Percentiles rank a stretch among this genome's conserved stretches.
Evolutionary conservation across 2,797 vertebrate species (phyloP).

Genomic region (Acanthis flammea): DNA sequence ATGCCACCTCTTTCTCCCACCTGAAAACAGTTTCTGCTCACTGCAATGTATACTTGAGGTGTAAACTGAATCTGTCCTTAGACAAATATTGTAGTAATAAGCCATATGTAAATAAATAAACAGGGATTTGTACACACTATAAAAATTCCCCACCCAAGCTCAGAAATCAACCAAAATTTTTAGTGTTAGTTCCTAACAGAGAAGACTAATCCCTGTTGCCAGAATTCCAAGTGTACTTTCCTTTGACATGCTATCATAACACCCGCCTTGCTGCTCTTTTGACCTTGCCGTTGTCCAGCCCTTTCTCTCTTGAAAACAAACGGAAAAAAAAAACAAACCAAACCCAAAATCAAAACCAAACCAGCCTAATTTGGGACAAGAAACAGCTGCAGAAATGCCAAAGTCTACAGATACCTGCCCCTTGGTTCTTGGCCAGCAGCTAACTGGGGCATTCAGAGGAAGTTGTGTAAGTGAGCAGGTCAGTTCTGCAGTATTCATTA

Average conservation of each 20-base stretch:
- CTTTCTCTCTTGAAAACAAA: slow-evolving; percentile 17
- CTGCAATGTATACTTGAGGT: background rate
- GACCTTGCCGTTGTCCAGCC: background rate
- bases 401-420: background rate
- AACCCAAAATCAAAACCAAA: background rate
- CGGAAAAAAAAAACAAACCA: no score
- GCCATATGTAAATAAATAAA: background rate
- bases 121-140: background rate
- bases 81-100: background rate
- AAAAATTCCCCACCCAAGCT: background rate
- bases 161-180: background rate
- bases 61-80: background rate
- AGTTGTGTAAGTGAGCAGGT: background rate
- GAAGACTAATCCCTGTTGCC: background rate
- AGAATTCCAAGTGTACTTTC: background rate
- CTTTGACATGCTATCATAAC: background rate
- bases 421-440: background rate
- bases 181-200: background rate
- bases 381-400: background rate
- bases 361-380: background rate
- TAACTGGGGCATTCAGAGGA: background rate
- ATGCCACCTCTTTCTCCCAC: background rate
- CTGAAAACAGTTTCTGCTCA: background rate
- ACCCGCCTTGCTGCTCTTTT: background rate
- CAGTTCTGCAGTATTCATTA: background rate